Conservation (phyloP, 2,113 vertebrate species). For the Hyperoodon ampullatus region DNA sequence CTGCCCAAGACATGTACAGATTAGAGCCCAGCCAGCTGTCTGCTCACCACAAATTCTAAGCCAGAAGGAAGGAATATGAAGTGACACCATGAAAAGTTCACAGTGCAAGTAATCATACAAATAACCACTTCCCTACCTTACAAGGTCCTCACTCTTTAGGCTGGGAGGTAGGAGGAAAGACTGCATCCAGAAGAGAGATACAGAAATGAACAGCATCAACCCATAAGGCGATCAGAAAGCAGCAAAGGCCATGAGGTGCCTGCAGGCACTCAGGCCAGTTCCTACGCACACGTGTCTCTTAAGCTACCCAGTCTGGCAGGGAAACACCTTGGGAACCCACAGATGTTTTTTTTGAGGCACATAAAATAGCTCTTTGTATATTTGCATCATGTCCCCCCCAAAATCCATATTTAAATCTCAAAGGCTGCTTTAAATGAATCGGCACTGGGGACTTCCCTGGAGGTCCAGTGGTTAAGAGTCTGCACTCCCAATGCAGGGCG, state of each 20-base stretch:
- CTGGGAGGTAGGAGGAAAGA: too few species aligned
- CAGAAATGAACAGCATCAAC: neutral
- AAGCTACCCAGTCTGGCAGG: neutral
- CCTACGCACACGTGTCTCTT: too few species aligned
- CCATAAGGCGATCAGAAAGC: rapidly evolving
- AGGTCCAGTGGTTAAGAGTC: too few species aligned
- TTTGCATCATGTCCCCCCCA: neutral
- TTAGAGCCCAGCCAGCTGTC: neutral
- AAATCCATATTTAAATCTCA: neutral
- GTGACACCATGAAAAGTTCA: neutral
- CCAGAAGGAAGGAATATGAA: neutral
- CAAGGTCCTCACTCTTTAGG: neutral
- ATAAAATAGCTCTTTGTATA: neutral
- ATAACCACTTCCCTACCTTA: neutral
- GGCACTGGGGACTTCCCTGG: neutral
- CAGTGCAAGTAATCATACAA: neutral
- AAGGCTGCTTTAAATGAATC: neutral
- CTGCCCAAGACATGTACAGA: neutral
- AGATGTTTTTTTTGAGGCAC: neutral
- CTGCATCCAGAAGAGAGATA: too few species aligned
- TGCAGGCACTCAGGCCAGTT: neutral
- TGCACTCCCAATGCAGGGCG: too few species aligned
- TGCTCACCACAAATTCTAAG: neutral
- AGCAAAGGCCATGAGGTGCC: rapidly evolving
- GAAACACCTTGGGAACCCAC: neutral